phyloP scores from a whole-genome alignment of 2,888 invertebrate genomes.

The Eremobia ochroleuca region DNA sequence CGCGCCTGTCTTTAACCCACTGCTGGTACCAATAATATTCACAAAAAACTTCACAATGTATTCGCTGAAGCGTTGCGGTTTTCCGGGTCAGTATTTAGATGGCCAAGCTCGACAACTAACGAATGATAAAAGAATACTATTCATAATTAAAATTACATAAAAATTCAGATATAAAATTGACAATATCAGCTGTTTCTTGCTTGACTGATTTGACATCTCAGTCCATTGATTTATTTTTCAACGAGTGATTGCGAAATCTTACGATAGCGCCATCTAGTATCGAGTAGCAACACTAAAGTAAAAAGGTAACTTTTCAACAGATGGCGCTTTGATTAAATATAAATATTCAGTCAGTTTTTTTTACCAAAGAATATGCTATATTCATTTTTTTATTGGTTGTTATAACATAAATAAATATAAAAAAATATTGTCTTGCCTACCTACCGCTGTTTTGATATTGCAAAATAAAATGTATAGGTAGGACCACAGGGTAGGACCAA shows the following conservation, averaged over 20 bases:
- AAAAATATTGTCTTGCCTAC: neutral
- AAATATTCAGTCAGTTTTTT: neutral
- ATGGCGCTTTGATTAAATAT: constrained; percentile 64
- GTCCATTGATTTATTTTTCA: neutral
- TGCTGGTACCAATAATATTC: neutral
- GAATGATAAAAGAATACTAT: neutral
- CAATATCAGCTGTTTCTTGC: neutral
- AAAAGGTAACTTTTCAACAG: constrained; percentile 34
- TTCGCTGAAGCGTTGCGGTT: neutral
- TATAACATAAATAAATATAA: neutral
- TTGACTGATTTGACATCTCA: too few relatives aligned
- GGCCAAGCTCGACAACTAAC: too few relatives aligned
- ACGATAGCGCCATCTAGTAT: constrained; percentile 74
- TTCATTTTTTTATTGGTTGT: neutral
- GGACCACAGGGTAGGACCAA: too few relatives aligned
- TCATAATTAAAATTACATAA: too few relatives aligned
- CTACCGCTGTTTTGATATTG: neutral
- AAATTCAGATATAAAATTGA: neutral
- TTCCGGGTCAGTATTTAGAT: neutral
- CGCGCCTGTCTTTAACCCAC: neutral
- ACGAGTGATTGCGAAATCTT: neutral
- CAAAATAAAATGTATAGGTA: neutral
- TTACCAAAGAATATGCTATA: neutral
- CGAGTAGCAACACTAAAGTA: constrained; percentile 75
- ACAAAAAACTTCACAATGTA: constrained; percentile 5